phyloP scores from a whole-genome alignment of 2,888 invertebrate species.

The Drosophila mettleri region DNA sequence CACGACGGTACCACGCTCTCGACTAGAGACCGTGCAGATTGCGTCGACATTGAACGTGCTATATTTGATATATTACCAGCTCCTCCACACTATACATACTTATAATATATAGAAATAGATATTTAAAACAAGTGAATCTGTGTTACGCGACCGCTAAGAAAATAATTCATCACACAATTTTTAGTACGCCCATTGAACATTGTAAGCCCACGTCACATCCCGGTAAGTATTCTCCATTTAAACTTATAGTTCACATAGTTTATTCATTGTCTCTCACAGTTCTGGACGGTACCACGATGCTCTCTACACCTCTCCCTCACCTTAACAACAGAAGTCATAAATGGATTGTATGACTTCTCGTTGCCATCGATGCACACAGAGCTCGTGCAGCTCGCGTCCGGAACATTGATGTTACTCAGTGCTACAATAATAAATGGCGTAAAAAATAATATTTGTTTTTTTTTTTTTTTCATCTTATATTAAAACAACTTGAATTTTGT shows the following conservation, averaged over 20 bases:
- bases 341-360: not conserved
- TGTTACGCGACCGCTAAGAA: not conserved
- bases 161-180: not conserved
- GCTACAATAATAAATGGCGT: not conserved
- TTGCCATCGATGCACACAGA: not conserved
- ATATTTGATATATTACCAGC: no score
- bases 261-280: not conserved
- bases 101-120: no score
- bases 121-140: not conserved
- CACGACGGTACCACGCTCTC: conserved; percentile 10
- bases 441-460: not conserved
- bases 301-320: not conserved
- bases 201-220: not conserved
- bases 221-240: not conserved
- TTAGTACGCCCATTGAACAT: not conserved
- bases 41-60: conserved; percentile 6
- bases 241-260: no score
- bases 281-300: conserved; percentile 12
- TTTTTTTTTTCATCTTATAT: not conserved
- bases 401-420: not conserved
- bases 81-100: no score
- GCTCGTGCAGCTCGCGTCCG: conserved; percentile 19
- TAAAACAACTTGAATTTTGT: no score
- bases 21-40: not conserved
- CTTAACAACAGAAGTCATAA: not conserved